Evolutionary conservation across 2,113 vertebrate species (phyloP).

Genomic region (Mesitornis unicolor): DNA sequence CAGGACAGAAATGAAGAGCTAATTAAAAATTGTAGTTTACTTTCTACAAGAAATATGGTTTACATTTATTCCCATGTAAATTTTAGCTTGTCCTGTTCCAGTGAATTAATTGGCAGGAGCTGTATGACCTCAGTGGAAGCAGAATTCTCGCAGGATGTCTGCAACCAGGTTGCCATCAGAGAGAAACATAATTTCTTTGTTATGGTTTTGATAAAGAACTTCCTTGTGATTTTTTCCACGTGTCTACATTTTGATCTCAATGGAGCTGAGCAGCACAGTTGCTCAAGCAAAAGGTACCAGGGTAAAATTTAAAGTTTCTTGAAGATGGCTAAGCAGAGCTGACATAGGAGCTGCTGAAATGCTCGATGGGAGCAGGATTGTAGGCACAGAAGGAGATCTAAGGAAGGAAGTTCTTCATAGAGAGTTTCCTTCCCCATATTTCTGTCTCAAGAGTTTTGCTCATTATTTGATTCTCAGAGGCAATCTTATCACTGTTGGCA

Average conservation of each 20-base stretch:
- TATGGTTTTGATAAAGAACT: background rate
- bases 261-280: background rate
- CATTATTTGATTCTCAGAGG: slow-evolving; percentile 2
- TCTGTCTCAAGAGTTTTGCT: background rate
- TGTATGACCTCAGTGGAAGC: background rate
- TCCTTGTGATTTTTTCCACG: background rate
- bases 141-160: background rate
- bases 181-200: background rate
- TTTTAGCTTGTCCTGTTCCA: background rate
- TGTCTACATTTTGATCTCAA: background rate
- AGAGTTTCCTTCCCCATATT: background rate
- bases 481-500: background rate
- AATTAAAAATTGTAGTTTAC: background rate
- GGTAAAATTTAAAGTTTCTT: background rate
- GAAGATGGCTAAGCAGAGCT: background rate
- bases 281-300: background rate
- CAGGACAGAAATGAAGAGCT: background rate
- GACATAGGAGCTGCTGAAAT: background rate
- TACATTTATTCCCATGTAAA: background rate
- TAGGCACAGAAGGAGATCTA: background rate
- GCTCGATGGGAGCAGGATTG: background rate
- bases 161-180: background rate
- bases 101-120: background rate
- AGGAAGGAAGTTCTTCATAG: background rate
- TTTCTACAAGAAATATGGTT: background rate